Percentiles rank a stretch among this genome's conserved stretches.
phyloP scores from a whole-genome alignment of 2,797 vertebrate genomes.

The Benthosema pterotum region DNA sequence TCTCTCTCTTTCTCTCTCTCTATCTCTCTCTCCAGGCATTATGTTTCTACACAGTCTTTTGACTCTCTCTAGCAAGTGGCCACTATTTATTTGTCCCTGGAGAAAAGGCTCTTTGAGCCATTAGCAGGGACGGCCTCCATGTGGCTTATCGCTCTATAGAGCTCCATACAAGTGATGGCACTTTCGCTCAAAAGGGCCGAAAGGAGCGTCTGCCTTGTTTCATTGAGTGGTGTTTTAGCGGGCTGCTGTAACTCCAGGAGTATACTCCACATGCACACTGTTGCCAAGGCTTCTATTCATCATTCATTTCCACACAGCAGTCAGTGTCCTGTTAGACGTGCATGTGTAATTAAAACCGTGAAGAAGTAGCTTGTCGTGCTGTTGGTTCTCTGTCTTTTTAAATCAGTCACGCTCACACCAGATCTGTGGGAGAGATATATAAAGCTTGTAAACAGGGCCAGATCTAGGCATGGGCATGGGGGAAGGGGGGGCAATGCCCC shows the following conservation, averaged over 20 bases:
- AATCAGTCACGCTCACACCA: too few species aligned
- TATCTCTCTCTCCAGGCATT: too few species aligned
- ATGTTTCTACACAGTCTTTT: conserved; percentile 16
- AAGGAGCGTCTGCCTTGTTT: conserved; percentile 10
- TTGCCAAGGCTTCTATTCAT: conserved; percentile 11
- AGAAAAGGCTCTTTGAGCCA: conserved; percentile 34
- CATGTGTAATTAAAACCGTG: background rate
- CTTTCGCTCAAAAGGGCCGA: conserved; percentile 18
- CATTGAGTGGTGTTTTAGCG: conserved; percentile 12
- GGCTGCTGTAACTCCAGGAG: conserved; percentile 18
- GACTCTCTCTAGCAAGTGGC: conserved; percentile 32
- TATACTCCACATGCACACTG: conserved; percentile 24
- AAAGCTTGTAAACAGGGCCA: too few species aligned
- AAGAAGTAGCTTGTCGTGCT: background rate
- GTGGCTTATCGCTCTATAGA: conserved; percentile 15
- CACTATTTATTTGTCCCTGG: conserved; percentile 40
- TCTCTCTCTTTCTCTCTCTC: too few species aligned
- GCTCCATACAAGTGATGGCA: conserved; percentile 1
- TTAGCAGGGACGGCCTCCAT: conserved; percentile 10
- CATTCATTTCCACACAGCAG: background rate
- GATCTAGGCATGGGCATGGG: too few species aligned
- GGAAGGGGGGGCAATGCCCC: too few species aligned
- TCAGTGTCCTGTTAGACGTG: conserved; percentile 8
- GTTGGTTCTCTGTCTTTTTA: background rate
- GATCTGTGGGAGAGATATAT: too few species aligned